phyloP scores from a whole-genome alignment of 64 coral and sea anemone genomes.

The Orbicella faveolata region DNA sequence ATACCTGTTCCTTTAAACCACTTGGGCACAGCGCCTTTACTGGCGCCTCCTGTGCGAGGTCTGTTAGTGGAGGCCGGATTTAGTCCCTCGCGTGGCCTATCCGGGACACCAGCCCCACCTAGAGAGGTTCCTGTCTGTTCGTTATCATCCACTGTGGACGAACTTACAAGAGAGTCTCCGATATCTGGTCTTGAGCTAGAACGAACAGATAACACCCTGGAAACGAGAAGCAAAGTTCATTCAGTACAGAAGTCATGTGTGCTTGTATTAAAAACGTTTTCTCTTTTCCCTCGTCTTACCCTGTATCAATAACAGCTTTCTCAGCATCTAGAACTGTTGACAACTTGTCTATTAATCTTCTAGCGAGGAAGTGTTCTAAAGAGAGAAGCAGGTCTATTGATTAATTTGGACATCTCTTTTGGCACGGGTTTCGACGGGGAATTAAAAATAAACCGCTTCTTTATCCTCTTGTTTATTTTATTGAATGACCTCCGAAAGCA shows the following conservation, averaged over 20 bases:
- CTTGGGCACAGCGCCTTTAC: constrained; percentile 61
- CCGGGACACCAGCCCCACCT: neutral
- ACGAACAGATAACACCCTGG: constrained; percentile 24
- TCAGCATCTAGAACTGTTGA: constrained; percentile 54
- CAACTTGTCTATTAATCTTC: neutral
- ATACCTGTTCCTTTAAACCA: constrained; percentile 90
- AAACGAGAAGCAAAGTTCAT: neutral
- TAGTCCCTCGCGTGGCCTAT: neutral
- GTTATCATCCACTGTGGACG: neutral
- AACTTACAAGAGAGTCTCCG: constrained; percentile 37
- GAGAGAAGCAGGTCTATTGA: neutral
- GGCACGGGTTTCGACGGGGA: no score
- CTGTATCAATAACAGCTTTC: constrained; percentile 38
- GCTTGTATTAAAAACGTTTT: neutral
- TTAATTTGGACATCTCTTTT: neutral
- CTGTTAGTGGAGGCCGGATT: neutral
- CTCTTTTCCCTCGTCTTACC: constrained; percentile 14
- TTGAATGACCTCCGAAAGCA: no score
- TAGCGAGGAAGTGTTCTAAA: constrained; percentile 50
- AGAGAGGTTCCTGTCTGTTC: neutral
- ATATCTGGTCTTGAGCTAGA: constrained; percentile 16
- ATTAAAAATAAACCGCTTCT: no score
- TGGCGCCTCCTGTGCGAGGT: constrained; percentile 5
- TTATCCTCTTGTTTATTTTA: no score
- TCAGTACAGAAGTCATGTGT: neutral